These are phyloP conservation scores for Actinia tenebrosa DNA, from an alignment of 64 coral and sea anemone species.

Conservation along the genomic window DNA sequence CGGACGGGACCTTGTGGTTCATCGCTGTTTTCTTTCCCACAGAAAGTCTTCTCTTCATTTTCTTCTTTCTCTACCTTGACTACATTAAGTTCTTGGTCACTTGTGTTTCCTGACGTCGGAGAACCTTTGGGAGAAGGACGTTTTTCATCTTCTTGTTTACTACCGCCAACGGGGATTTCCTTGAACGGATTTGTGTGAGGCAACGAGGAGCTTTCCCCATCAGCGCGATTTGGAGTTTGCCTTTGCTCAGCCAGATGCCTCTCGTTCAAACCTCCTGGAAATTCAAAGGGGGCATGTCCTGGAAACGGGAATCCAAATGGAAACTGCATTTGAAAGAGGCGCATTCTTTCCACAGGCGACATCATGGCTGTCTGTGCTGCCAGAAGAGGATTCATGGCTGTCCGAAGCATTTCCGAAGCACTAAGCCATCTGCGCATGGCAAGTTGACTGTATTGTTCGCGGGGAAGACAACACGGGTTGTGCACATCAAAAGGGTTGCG, in stretches of 20 bases:
- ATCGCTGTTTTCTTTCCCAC: not conserved
- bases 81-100: not conserved
- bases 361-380: slow-evolving; percentile 66
- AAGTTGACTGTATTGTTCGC: slow-evolving; percentile 55
- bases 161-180: slow-evolving; percentile 20
- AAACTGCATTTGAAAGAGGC: slow-evolving; percentile 62
- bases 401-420: slow-evolving; percentile 72
- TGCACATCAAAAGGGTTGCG: slow-evolving; percentile 77
- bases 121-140: not conserved
- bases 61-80: slow-evolving; percentile 47
- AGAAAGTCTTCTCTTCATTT: slow-evolving; percentile 12
- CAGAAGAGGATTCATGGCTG: slow-evolving; percentile 64
- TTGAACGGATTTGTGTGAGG: not conserved
- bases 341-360: slow-evolving; percentile 74
- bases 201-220: slow-evolving; percentile 4
- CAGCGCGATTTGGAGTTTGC: slow-evolving; percentile 25
- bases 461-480: slow-evolving; percentile 58
- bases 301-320: slow-evolving; percentile 66
- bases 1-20: slow-evolving; percentile 8
- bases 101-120: not conserved
- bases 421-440: slow-evolving; percentile 89
- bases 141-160: not conserved
- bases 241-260: slow-evolving; percentile 62
- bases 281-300: slow-evolving; percentile 49
- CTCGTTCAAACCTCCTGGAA: slow-evolving; percentile 57